These are phyloP conservation scores for Pristis pectinata DNA, from an alignment of 2,797 vertebrate species.

Conservation along the genomic window DNA sequence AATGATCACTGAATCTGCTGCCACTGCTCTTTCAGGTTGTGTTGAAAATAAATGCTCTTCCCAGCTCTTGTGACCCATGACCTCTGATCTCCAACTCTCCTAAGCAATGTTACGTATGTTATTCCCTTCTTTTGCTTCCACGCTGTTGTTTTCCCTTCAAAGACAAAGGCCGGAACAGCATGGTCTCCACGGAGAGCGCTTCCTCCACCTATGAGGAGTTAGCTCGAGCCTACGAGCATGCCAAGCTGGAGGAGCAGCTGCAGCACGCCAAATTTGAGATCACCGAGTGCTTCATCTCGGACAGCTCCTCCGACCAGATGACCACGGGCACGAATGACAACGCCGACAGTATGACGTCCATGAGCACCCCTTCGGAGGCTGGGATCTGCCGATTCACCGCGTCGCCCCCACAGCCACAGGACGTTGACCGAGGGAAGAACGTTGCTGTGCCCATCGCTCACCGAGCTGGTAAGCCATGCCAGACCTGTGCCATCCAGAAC, in stretches of 20 bases:
- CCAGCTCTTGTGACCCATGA: not conserved
- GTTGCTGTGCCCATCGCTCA: constrained; percentile 97
- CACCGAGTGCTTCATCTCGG: constrained; percentile 96
- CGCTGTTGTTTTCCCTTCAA: not conserved
- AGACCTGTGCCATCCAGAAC: not conserved
- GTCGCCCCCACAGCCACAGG: constrained; percentile 92
- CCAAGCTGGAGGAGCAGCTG: constrained; percentile 72
- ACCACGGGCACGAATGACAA: constrained; percentile 97
- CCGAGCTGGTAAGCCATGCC: constrained; percentile 58
- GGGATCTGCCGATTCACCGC: constrained; percentile 97
- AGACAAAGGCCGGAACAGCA: constrained; percentile 98
- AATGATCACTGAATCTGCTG: too few species aligned
- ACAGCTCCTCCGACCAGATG: constrained; percentile 98
- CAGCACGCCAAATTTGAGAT: constrained; percentile 83
- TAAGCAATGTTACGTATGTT: not conserved
- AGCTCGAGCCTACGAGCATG: constrained; percentile 69
- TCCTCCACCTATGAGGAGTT: constrained; percentile 75
- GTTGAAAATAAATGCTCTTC: too few species aligned
- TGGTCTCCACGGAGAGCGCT: constrained; percentile 93
- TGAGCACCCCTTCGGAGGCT: constrained; percentile 95
- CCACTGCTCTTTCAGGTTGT: too few species aligned
- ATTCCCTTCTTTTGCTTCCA: not conserved
- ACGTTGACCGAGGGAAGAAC: constrained; percentile 90
- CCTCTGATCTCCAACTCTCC: not conserved
- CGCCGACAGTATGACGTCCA: constrained; percentile 95